phyloP scores from a whole-genome alignment of 2,113 vertebrate species.

The Onychorhynchus coronatus region DNA sequence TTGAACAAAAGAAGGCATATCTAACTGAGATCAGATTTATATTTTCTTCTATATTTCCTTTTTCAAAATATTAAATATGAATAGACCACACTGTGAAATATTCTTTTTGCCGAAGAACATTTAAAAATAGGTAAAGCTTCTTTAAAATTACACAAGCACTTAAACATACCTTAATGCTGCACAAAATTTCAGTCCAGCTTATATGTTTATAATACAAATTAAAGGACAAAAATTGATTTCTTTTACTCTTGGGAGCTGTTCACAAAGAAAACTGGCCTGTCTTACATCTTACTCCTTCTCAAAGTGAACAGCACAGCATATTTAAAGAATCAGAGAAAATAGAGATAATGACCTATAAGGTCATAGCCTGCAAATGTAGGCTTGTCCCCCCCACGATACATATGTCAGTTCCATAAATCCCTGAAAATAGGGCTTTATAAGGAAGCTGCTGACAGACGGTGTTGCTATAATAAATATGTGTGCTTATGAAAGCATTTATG shows the following conservation, averaged over 20 bases:
- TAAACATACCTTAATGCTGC: background rate
- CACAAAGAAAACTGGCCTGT: background rate
- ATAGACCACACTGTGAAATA: background rate
- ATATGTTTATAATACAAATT: background rate
- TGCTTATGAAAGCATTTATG: conserved; percentile 37
- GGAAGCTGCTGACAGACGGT: conserved; percentile 32
- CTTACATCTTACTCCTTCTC: background rate
- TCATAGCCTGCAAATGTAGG: background rate
- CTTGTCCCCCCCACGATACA: conserved; percentile 30
- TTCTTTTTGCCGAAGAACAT: background rate
- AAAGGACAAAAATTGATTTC: background rate
- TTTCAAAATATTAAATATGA: background rate
- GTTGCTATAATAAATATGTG: conserved; percentile 32
- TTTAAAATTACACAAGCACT: background rate
- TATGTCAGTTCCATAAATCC: conserved; percentile 34
- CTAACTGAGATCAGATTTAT: background rate
- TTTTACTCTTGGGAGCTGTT: background rate
- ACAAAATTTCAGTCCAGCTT: background rate
- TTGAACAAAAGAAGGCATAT: background rate
- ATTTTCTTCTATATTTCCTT: background rate
- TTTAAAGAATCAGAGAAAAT: background rate
- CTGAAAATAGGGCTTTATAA: conserved; percentile 35
- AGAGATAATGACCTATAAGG: conserved; percentile 17
- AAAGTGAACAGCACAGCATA: background rate
- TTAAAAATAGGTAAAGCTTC: background rate